Conservation (phyloP, 2,888 invertebrate species). For the Formica aserva region DNA sequence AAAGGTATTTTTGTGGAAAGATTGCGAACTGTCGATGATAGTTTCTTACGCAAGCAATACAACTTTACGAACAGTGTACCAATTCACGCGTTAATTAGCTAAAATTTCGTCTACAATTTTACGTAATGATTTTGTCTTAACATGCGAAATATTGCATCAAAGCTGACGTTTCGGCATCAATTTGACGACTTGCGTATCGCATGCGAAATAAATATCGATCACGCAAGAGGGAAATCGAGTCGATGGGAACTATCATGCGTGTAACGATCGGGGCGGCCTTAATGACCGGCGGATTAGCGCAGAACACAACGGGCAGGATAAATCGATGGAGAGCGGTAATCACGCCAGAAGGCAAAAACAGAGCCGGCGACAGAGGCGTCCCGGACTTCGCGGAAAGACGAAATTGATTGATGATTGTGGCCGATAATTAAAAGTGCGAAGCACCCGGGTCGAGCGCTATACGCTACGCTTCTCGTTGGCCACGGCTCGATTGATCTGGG, state of each 20-base stretch:
- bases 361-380: slow-evolving; percentile 66
- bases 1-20: not conserved
- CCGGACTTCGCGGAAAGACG: slow-evolving; percentile 68
- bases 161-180: slow-evolving; percentile 32
- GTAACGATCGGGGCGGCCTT: slow-evolving; percentile 75
- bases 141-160: slow-evolving; percentile 34
- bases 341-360: slow-evolving; percentile 72
- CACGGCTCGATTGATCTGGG: slow-evolving; percentile 57
- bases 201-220: slow-evolving; percentile 70
- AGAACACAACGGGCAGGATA: slow-evolving; percentile 70
- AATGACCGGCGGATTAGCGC: slow-evolving; percentile 76
- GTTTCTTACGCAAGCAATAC: not conserved
- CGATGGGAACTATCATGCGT: slow-evolving; percentile 70
- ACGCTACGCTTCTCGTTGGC: slow-evolving; percentile 42
- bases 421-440: slow-evolving; percentile 78
- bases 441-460: slow-evolving; percentile 27
- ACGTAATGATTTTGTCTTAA: not conserved
- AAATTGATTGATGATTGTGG: slow-evolving; percentile 82
- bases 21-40: not conserved
- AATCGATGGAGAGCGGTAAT: slow-evolving; percentile 75
- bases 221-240: slow-evolving; percentile 60
- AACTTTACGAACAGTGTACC: not conserved
- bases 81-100: not conserved
- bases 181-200: slow-evolving; percentile 59
- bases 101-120: not conserved